These are phyloP conservation scores for Molorchus minor DNA, from an alignment of 2,888 invertebrate genomes.

Conservation along the genomic window DNA sequence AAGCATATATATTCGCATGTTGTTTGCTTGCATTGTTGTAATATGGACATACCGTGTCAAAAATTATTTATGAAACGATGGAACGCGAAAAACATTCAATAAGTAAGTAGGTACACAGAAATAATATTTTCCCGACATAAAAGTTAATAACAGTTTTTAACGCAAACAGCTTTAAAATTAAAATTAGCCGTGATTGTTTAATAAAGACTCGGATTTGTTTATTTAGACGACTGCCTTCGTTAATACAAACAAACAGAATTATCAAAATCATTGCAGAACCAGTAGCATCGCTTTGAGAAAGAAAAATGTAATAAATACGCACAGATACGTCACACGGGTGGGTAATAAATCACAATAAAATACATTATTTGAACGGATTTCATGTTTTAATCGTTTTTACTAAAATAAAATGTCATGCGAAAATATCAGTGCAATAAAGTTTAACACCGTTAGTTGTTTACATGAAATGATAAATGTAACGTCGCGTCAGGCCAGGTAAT, in stretches of 20 bases:
- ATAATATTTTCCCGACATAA: too few relatives aligned
- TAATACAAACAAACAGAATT: slow-evolving; percentile 20
- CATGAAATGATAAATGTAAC: too few relatives aligned
- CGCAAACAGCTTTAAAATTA: slow-evolving; percentile 5
- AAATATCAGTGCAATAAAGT: neutral
- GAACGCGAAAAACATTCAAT: too few relatives aligned
- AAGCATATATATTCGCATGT: too few relatives aligned
- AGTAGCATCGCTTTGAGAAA: slow-evolving; percentile 21
- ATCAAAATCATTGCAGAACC: slow-evolving; percentile 18
- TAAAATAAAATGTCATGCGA: slow-evolving; percentile 2
- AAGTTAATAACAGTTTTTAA: slow-evolving; percentile 9
- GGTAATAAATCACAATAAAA: slow-evolving; percentile 21
- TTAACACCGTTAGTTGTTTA: neutral
- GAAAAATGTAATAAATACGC: slow-evolving; percentile 15
- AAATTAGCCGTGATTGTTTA: slow-evolving; percentile 13
- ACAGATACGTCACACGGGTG: slow-evolving; percentile 14
- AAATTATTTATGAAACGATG: too few relatives aligned
- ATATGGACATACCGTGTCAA: too few relatives aligned
- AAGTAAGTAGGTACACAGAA: too few relatives aligned
- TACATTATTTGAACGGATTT: slow-evolving; percentile 10
- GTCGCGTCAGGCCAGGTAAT: too few relatives aligned
- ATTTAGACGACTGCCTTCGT: slow-evolving; percentile 23
- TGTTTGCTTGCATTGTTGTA: too few relatives aligned
- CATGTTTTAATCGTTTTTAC: neutral
- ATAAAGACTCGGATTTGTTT: slow-evolving; percentile 9